These are phyloP conservation scores for Daboia siamensis DNA, from an alignment of 2,113 vertebrate species.

Conservation along the genomic window DNA sequence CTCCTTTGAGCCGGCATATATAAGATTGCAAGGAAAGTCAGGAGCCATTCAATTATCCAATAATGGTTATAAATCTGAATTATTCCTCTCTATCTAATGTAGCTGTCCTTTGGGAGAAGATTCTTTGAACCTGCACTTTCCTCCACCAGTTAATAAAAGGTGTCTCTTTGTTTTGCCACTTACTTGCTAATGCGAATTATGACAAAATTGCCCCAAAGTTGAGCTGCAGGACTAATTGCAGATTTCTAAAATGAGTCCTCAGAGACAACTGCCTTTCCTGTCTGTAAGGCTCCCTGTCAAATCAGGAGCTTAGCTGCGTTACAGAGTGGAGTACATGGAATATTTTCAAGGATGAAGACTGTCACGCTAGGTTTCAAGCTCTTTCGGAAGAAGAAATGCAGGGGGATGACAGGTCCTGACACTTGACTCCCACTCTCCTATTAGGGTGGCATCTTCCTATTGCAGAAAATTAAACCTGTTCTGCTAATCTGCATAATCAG, in stretches of 20 bases:
- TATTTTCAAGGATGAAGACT: slow-evolving; percentile 5
- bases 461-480: neutral
- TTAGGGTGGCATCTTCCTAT: neutral
- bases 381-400: slow-evolving; percentile 22
- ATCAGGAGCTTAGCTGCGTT: neutral
- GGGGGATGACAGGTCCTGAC: slow-evolving; percentile 30
- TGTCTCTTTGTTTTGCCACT: slow-evolving; percentile 5
- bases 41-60: neutral
- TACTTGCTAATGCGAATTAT: neutral
- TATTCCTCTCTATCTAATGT: neutral
- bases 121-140: neutral
- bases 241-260: slow-evolving; percentile 33
- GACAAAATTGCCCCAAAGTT: neutral
- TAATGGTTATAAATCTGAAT: neutral
- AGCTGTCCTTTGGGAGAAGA: neutral
- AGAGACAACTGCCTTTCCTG: slow-evolving; percentile 21
- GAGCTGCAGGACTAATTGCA: slow-evolving; percentile 36
- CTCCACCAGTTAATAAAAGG: slow-evolving; percentile 21
- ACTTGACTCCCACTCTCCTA: slow-evolving; percentile 20
- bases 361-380: neutral
- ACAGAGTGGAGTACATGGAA: neutral
- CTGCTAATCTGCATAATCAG: neutral
- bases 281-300: slow-evolving; percentile 32
- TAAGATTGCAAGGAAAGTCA: neutral
- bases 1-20: neutral